Evolutionary conservation across 92 coral and sea anemone genomes (phyloP).

Genomic region (Palythoa grandis): DNA sequence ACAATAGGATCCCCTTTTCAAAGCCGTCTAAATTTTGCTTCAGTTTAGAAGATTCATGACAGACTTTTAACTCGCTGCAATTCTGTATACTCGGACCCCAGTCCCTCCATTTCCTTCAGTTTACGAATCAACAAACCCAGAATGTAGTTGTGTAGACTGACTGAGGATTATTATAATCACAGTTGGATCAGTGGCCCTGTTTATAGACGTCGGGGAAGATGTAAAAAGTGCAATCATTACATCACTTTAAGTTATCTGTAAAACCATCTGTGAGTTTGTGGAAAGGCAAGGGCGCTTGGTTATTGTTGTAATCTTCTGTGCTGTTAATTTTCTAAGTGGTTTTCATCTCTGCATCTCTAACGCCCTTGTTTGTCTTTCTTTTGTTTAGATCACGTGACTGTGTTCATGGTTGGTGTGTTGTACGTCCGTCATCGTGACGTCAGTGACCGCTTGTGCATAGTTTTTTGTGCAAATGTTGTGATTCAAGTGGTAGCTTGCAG

Average conservation of each 20-base stretch:
- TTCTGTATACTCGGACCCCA: too few species aligned
- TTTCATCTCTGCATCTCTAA: conserved; percentile 46
- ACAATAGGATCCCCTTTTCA: too few species aligned
- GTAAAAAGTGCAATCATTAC: not conserved
- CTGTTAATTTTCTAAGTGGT: conserved; percentile 7
- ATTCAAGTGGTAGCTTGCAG: conserved; percentile 41
- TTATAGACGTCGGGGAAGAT: too few species aligned
- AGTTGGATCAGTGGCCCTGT: too few species aligned
- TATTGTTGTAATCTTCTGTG: not conserved
- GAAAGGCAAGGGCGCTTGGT: not conserved
- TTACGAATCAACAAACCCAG: too few species aligned
- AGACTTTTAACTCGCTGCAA: too few species aligned
- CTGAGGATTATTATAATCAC: too few species aligned
- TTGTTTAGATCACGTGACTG: conserved; percentile 94
- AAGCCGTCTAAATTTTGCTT: too few species aligned
- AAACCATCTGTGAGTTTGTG: not conserved
- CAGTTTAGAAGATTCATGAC: too few species aligned
- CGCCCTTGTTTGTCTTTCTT: conserved; percentile 73
- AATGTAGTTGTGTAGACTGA: too few species aligned
- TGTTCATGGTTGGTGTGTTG: conserved; percentile 63
- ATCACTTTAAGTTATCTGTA: not conserved
- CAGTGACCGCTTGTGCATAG: conserved; percentile 52
- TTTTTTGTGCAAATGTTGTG: conserved; percentile 46
- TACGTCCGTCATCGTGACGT: conserved; percentile 52
- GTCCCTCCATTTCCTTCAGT: too few species aligned